Evolutionary conservation across 2,888 invertebrate genomes (phyloP).

Genomic region (Diabrotica balteata): DNA sequence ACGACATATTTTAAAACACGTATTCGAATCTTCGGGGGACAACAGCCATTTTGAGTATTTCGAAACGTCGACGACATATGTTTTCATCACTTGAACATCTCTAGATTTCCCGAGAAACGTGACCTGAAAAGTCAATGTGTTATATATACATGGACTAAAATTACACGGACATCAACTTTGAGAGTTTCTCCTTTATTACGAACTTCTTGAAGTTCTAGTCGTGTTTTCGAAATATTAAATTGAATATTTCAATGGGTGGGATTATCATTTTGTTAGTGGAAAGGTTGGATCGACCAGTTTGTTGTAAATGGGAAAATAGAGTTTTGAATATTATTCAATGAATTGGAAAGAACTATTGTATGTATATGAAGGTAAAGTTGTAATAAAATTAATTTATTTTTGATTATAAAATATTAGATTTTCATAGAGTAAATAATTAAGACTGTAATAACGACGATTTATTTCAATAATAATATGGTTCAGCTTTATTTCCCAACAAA

Average conservation of each 20-base stretch:
- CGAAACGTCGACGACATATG: conserved; percentile 25
- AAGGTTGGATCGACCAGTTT: too few relatives aligned
- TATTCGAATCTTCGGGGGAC: conserved; percentile 15
- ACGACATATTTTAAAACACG: conserved; percentile 18
- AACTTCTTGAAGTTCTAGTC: background rate
- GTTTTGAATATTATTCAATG: too few relatives aligned
- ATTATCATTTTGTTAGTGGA: background rate
- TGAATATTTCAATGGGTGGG: background rate
- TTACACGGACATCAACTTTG: conserved; percentile 9
- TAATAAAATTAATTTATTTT: too few relatives aligned
- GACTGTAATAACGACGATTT: too few relatives aligned
- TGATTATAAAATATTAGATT: too few relatives aligned
- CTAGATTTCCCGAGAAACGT: conserved; percentile 21
- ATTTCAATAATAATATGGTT: too few relatives aligned
- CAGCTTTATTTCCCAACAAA: too few relatives aligned
- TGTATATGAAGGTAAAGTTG: too few relatives aligned
- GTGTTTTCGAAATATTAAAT: background rate
- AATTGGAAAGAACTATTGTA: too few relatives aligned
- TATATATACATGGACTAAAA: conserved; percentile 18
- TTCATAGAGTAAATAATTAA: too few relatives aligned
- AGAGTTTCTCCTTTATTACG: conserved; percentile 17
- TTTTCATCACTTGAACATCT: conserved; percentile 25
- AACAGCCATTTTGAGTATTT: conserved; percentile 25
- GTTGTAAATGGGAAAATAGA: too few relatives aligned
- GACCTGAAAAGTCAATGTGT: conserved; percentile 17